Evolutionary conservation across 2,113 vertebrate species (phyloP).

Genomic region (Oxyura jamaicensis): DNA sequence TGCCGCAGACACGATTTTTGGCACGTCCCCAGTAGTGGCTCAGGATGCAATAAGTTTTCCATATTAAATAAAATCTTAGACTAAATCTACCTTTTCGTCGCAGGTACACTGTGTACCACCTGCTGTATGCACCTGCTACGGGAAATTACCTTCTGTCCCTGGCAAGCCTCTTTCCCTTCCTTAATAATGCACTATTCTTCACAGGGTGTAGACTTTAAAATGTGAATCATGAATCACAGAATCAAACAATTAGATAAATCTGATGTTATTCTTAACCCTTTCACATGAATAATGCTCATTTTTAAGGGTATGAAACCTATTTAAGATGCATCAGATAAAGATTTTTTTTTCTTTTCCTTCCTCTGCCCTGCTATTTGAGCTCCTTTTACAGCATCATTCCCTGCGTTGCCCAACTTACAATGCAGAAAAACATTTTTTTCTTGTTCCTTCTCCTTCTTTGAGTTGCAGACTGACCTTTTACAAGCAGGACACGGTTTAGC

Average conservation of each 20-base stretch:
- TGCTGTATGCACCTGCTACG: slow-evolving; percentile 82
- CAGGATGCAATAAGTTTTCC: slow-evolving; percentile 80
- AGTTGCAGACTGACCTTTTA: neutral
- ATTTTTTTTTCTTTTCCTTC: neutral
- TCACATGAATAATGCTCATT: neutral
- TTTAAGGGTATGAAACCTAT: neutral
- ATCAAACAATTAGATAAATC: slow-evolving; percentile 11
- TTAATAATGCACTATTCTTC: slow-evolving; percentile 53
- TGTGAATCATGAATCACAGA: slow-evolving; percentile 44
- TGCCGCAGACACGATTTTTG: slow-evolving; percentile 85
- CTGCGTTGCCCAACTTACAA: neutral
- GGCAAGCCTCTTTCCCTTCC: slow-evolving; percentile 71
- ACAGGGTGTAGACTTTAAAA: slow-evolving; percentile 56
- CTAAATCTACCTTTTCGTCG: slow-evolving; percentile 80
- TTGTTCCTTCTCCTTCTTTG: neutral
- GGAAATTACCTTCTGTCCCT: slow-evolving; percentile 79
- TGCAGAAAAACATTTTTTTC: fast-evolving
- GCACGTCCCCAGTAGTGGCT: slow-evolving; percentile 82
- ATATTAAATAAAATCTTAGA: slow-evolving; percentile 84
- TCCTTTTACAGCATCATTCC: neutral
- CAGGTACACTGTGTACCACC: slow-evolving; percentile 82
- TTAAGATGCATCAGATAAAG: neutral
- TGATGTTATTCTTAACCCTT: slow-evolving; percentile 45
- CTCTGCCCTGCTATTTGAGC: fast-evolving
- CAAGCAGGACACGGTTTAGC: neutral